Conservation (phyloP, 2,113 vertebrate species). For the Cyanoliseus patagonus region DNA sequence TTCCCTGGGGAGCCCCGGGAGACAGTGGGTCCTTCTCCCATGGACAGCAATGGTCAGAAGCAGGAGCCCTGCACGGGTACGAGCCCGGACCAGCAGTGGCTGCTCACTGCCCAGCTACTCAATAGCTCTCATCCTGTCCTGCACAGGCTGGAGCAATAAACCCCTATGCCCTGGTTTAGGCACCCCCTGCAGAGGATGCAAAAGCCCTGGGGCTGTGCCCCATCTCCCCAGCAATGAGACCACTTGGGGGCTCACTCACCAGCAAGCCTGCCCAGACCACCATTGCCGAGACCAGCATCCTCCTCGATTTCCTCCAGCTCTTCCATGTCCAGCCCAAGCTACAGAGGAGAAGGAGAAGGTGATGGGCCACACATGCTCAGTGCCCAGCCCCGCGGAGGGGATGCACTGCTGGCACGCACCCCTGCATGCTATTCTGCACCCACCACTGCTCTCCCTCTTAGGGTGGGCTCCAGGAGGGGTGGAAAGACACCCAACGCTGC, state of each 20-base stretch:
- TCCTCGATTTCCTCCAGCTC: constrained; percentile 97
- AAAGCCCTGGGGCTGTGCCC: background rate
- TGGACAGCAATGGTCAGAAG: background rate
- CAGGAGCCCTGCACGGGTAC: background rate
- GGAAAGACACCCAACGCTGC: background rate
- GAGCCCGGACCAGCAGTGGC: background rate
- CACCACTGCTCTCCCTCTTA: rapidly evolving
- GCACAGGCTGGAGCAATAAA: background rate
- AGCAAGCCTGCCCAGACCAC: constrained; percentile 93
- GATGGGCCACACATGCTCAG: background rate
- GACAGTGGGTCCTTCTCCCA: background rate
- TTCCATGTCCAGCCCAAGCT: constrained; percentile 96
- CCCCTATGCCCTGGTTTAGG: rapidly evolving
- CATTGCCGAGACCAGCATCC: constrained; percentile 95
- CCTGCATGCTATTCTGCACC: background rate
- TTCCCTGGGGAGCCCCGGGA: rapidly evolving
- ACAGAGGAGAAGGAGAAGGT: background rate
- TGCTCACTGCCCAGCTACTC: rapidly evolving
- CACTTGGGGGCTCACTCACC: constrained; percentile 72
- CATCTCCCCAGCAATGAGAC: background rate
- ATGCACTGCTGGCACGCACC: background rate
- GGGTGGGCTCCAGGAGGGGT: background rate
- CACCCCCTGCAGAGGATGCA: rapidly evolving
- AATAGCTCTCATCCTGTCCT: rapidly evolving
- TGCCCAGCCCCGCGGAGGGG: rapidly evolving